Base-by-base conservation (phyloP, 2,888 invertebrate genomes). In the Sesamia inferens region DNA sequence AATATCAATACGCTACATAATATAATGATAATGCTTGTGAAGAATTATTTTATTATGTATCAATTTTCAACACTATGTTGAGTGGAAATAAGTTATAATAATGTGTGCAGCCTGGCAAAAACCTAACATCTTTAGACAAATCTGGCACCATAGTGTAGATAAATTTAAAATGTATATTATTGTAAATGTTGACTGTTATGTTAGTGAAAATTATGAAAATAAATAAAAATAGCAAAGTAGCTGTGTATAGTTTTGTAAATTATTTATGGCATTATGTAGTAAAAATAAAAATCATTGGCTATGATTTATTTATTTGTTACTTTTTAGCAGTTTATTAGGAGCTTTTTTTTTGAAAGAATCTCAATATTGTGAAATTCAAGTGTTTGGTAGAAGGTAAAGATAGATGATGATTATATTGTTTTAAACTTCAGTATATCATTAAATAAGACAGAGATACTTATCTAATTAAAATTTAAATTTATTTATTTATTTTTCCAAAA, bases 231-330 rank as follows among this genome's bases (percentile, higher is more conserved):
- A 72, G 78, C 44, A 69, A 71, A 67, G 74, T 76, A 57, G 61
- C 65, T 77, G 74, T 78, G 59, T 76, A 78, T 67, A 72, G 68
- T 77, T 75, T 59, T 78, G 62, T 80, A 76, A 76, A 76, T 76
- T 73, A 74, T 76, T 16, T 83, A 71, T 59, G 42, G 76, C 69
- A 68, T 67, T 19, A 58, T 54, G 54, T 83, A 79, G 71, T 71
- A 51, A 44, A 51, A 31, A 66, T 59, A 65, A 68, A 61, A 65
- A 72, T 73, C 65, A 62, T 62, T 68, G 54, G 71, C 71, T 79
- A 63, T 78, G 59, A 67, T 64, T 64, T 82, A 64, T 54, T 69
- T 73, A 44, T 71, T 71, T 73, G 61, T 67, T 63, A 61, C 11
- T 71, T 68, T 79, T 68, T 48, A 69, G 71, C 57, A 68, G 81